Evolutionary conservation across 2,113 vertebrate genomes (phyloP).

Genomic region (Carassius auratus): DNA sequence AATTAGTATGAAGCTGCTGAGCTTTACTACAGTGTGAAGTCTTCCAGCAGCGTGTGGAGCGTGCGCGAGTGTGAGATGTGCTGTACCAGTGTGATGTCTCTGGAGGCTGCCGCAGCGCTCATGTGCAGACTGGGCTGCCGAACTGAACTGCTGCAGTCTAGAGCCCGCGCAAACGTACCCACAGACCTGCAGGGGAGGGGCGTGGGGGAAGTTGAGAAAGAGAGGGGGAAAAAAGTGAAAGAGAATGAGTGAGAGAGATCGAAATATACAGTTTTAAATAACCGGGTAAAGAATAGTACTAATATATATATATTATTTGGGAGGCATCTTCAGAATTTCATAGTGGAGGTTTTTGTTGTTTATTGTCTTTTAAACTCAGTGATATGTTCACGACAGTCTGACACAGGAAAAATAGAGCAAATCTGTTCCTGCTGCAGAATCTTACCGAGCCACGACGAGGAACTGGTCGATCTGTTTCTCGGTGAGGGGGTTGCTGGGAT

Average conservation of each 20-base stretch:
- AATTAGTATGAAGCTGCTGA: slow-evolving; percentile 28
- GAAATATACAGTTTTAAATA: not conserved
- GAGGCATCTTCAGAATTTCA: not conserved
- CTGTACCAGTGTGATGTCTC: slow-evolving; percentile 81
- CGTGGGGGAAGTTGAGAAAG: not conserved
- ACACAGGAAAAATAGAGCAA: not conserved
- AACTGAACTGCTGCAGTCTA: slow-evolving; percentile 83
- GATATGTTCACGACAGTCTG: not conserved
- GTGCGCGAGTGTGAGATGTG: slow-evolving; percentile 31
- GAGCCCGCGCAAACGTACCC: slow-evolving; percentile 79
- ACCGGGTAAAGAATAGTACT: not conserved
- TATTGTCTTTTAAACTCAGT: not conserved
- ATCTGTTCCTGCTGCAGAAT: not conserved
- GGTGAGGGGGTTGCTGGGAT: slow-evolving; percentile 85
- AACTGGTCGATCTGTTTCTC: slow-evolving; percentile 99
- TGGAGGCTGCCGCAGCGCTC: slow-evolving; percentile 82
- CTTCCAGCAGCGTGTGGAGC: slow-evolving; percentile 7
- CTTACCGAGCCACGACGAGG: slow-evolving; percentile 97
- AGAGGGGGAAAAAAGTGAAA: not conserved
- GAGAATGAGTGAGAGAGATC: not conserved
- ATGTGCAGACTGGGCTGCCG: slow-evolving; percentile 84
- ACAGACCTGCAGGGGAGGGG: slow-evolving; percentile 71
- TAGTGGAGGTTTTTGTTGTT: not conserved
- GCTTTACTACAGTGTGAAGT: slow-evolving; percentile 43
- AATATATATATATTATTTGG: not conserved